phyloP scores from a whole-genome alignment of 2,797 vertebrate species.

The Gadopsis bispinosus region DNA sequence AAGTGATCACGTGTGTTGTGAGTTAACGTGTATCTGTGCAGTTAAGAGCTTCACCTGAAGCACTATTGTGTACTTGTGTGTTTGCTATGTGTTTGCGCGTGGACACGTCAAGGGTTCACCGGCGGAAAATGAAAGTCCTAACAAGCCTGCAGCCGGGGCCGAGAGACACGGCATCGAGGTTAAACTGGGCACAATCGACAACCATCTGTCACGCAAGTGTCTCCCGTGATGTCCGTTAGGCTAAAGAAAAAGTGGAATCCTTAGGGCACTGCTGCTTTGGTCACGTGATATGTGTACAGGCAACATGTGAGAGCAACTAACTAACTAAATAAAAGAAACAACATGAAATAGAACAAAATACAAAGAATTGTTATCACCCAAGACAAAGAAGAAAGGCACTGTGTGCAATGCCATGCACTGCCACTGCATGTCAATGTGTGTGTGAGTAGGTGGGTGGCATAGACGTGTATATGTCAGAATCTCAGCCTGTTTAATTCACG shows the following conservation, averaged over 20 bases:
- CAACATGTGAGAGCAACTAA: neutral
- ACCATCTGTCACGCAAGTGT: conserved; percentile 11
- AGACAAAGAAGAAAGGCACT: neutral
- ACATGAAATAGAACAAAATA: neutral
- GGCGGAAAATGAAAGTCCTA: conserved; percentile 7
- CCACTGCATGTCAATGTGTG: neutral
- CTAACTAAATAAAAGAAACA: neutral
- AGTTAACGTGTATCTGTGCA: neutral
- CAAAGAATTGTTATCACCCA: neutral
- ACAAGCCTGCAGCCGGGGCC: conserved; percentile 6
- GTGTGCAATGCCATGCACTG: too few species aligned
- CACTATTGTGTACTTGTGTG: neutral
- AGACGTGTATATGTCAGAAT: conserved; percentile 11
- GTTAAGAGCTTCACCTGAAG: neutral
- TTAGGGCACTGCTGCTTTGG: neutral
- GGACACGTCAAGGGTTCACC: neutral
- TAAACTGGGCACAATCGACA: conserved; percentile 10
- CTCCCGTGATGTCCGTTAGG: neutral
- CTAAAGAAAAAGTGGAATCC: neutral
- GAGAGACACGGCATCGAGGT: neutral
- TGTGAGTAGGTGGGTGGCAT: conserved; percentile 5
- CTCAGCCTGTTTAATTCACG: conserved; percentile 45
- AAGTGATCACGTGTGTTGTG: neutral
- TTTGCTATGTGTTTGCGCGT: neutral
- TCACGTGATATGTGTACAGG: neutral